Base-by-base conservation (phyloP, 2,888 invertebrate genomes). In the Pherbina coryleti region DNA sequence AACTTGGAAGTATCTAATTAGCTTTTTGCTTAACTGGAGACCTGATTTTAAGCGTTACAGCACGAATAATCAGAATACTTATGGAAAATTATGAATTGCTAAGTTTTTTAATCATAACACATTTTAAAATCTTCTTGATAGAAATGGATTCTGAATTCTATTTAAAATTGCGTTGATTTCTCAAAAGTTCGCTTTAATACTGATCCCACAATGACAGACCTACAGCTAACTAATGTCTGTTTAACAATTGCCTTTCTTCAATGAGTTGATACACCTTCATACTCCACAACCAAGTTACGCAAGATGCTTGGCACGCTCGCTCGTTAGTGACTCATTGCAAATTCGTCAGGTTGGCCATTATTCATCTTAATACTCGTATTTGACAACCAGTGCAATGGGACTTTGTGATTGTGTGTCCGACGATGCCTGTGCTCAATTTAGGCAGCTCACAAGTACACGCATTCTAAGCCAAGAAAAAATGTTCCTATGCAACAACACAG, bases 251-350 rank as follows among this genome's bases (percentile, higher is more conserved):
- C 14, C 49, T 49, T 17, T 9, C 49, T 14, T 7, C 7, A 19
- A 49, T 66, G 37, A 19, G 37, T 22, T 28, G 64, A 66, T 3
- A 37, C 64, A 66, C n/a, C 67, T 9, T 11, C 70, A 17, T 31
- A 17, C 66, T 44, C 57, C 62, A 28, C 62, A 62, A 74, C 73
- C 55, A 53, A 22, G 67, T 75, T 75, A 67, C 75, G 75, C 75
- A 75, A 75, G 55, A 22, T 7, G 64, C 49, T 64, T 28, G 64
- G 31, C 51, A 25, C 25, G 64, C 55, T 66, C 55, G 75, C 75
- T 75, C 55, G 75, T 67, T 75, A 66, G 75, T 75, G 75, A 75
- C 55, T 75, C 75, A 75, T 55, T 66, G 75, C 51, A 22, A 37
- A 66, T 67, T 53, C 75, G 67, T 44, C 19, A 37, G 5, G 64